Percentiles rank a stretch among this genome's conserved stretches.
These are phyloP conservation scores for Drosophila nigromelanica DNA, from an alignment of 1,140 invertebrate species.

Conservation along the genomic window DNA sequence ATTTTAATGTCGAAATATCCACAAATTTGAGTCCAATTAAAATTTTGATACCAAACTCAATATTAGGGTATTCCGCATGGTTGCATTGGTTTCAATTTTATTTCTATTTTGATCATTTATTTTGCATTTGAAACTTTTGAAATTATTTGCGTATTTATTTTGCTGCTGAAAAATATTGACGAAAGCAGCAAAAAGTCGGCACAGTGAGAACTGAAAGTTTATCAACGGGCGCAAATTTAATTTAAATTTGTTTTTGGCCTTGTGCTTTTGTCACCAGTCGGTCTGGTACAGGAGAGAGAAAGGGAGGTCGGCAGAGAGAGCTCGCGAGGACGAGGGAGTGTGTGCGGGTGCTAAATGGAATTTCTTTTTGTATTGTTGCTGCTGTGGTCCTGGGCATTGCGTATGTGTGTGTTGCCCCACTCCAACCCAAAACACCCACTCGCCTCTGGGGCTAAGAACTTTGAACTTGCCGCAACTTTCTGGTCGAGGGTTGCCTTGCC, in stretches of 20 bases:
- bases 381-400: slow-evolving; percentile 20
- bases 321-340: not conserved
- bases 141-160: slow-evolving; percentile 29
- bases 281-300: not conserved
- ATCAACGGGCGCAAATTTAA: slow-evolving; percentile 49
- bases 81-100: not conserved
- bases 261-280: slow-evolving; percentile 48
- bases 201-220: slow-evolving; percentile 33
- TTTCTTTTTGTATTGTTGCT: slow-evolving; percentile 33
- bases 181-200: slow-evolving; percentile 4
- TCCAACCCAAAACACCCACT: not conserved
- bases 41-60: no score
- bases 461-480: slow-evolving; percentile 76
- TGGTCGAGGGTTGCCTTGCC: slow-evolving; percentile 35
- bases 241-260: slow-evolving; percentile 57
- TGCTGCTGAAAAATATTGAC: slow-evolving; percentile 14
- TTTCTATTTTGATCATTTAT: slow-evolving; percentile 8
- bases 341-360: slow-evolving; percentile 36
- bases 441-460: slow-evolving; percentile 66
- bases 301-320: slow-evolving; percentile 4
- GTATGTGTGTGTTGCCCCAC: slow-evolving; percentile 11
- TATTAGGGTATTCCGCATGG: no score
- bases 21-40: no score
- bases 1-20: no score
- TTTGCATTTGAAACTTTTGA: slow-evolving; percentile 1